phyloP scores from a whole-genome alignment of 2,888 invertebrate species.

The Cyclophora albipunctata region DNA sequence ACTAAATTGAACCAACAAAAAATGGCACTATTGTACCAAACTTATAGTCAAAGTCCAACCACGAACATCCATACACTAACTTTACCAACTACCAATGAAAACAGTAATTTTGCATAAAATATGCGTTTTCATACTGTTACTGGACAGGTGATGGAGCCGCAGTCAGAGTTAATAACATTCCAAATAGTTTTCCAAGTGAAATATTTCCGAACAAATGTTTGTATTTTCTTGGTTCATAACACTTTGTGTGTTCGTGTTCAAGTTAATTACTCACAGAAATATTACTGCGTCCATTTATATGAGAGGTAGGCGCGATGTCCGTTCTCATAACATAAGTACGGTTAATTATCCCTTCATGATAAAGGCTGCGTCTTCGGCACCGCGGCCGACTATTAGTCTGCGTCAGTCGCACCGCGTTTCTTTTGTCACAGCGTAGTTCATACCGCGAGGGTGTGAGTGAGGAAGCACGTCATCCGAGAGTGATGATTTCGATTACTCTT shows the following conservation, averaged over 20 bases:
- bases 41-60: slow-evolving; percentile 23
- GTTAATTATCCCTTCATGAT: slow-evolving; percentile 34
- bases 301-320: too few relatives aligned
- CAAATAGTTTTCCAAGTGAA: too few relatives aligned
- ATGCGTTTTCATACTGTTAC: too few relatives aligned
- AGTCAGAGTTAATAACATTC: too few relatives aligned
- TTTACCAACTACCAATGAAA: too few relatives aligned
- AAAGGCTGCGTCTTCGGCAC: slow-evolving; percentile 30
- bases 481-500: slow-evolving; percentile 58
- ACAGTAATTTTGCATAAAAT: too few relatives aligned
- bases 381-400: slow-evolving; percentile 40
- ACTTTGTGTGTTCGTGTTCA: too few relatives aligned
- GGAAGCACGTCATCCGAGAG: slow-evolving; percentile 26
- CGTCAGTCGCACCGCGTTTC: slow-evolving; percentile 45
- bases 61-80: slow-evolving; percentile 7
- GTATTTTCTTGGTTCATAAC: too few relatives aligned
- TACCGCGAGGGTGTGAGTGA: slow-evolving; percentile 26
- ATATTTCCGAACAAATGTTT: too few relatives aligned
- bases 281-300: too few relatives aligned
- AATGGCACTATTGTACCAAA: slow-evolving; percentile 32
- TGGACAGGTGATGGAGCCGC: too few relatives aligned
- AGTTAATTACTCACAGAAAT: too few relatives aligned
- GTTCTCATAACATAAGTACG: not conserved
- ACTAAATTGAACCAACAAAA: slow-evolving; percentile 41
- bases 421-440: slow-evolving; percentile 48